Evolutionary conservation across 2,888 invertebrate species (phyloP).

Genomic region (Altica lythri): DNA sequence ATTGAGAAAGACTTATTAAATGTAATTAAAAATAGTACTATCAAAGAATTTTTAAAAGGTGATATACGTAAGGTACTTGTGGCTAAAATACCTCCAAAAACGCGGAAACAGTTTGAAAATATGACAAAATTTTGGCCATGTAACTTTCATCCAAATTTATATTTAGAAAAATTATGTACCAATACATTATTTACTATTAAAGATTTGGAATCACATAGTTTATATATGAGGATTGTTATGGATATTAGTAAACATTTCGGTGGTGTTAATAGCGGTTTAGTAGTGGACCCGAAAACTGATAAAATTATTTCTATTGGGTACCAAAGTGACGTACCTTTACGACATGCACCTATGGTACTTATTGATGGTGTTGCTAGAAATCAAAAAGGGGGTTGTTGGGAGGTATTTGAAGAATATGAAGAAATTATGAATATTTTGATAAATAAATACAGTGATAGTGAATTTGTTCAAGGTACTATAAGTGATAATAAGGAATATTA

Average conservation of each 20-base stretch:
- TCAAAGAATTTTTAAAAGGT: no score
- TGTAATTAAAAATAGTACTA: no score
- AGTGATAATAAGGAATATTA: conserved; percentile 61
- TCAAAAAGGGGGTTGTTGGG: conserved; percentile 80
- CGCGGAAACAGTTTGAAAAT: conserved; percentile 68
- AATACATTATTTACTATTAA: conserved; percentile 64
- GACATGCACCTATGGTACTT: conserved; percentile 84
- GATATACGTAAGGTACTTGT: conserved; percentile 63
- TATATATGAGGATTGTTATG: conserved; percentile 65
- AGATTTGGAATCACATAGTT: conserved; percentile 63
- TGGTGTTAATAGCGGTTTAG: conserved; percentile 64
- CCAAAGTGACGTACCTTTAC: conserved; percentile 68
- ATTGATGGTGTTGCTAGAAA: conserved; percentile 83
- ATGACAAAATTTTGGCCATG: conserved; percentile 75
- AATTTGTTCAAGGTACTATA: conserved; percentile 59
- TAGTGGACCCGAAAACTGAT: conserved; percentile 73
- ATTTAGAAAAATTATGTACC: conserved; percentile 69
- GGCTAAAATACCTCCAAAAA: conserved; percentile 65
- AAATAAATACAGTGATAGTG: conserved; percentile 38
- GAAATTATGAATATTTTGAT: no score
- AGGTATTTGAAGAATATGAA: no score
- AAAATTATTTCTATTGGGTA: conserved; percentile 71
- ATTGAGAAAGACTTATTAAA: conserved; percentile 56
- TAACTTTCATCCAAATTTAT: conserved; percentile 81
- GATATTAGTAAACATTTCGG: conserved; percentile 60